Evolutionary conservation across 1,140 invertebrate species (phyloP), one percentile per base, ranked within the genome.

Genomic region (Drosophila dunni): DNA sequence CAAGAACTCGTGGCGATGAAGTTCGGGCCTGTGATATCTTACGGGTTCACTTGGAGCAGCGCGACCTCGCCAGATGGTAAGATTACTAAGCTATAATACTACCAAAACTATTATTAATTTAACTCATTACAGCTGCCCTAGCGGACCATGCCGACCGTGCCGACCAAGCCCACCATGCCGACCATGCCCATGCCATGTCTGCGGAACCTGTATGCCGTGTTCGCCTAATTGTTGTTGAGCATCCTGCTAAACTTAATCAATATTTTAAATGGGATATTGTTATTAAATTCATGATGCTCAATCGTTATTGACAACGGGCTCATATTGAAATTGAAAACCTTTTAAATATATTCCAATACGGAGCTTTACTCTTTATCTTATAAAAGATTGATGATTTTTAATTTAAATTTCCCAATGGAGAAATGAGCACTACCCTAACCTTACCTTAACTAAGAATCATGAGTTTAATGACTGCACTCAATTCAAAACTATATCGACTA

Each of bases 31-130:
- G 81, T 57, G 85, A 90, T 64, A 15, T 74, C 13, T 51, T 90
- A 24, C 80, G 85, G 38, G 56, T 63, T 10, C 48, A 81, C 0
- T 64, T 90, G 70, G 85, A 90, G 29, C 17, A 69, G 5, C 81
- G 75, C 9, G 85, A 90, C 56, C 40, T 79, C n/a, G 51, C 17
- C 13, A 82, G 75, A 79, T 34, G 56, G 83, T 86, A 70, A 29
- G 24, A 29, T 4, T 29, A 29, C 24, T 29, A 29, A 5, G 5
- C 24, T 29, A 29, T 5, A 5, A 3, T 3, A 29, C 24, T 3
- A 29, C 3, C 24, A 5, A 29, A 29, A 29, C 24, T 3, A 29
- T 5, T 29, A 29, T 6, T 29, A 29, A 29, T 29, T 29, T 29
- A 4, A 29, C 3, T 0, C 6, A 5, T 29, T 29, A 29, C 6